These are phyloP conservation scores for Coenonympha arcania DNA, from an alignment of 2,888 invertebrate species.

Conservation along the genomic window DNA sequence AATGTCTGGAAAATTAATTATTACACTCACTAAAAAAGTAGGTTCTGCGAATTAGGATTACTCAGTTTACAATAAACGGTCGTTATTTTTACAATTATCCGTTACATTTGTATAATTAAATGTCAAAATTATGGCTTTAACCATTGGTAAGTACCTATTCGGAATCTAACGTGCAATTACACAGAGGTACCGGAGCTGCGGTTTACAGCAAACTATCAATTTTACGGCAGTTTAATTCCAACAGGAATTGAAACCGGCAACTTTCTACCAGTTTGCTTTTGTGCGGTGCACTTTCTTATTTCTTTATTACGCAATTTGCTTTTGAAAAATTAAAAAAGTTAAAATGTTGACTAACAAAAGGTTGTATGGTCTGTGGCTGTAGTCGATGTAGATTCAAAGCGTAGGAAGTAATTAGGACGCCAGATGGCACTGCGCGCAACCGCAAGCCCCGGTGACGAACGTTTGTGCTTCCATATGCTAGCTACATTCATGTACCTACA, in stretches of 20 bases:
- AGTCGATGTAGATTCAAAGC: constrained; percentile 49
- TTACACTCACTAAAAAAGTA: too few species aligned
- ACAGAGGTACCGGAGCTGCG: constrained; percentile 46
- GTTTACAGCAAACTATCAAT: constrained; percentile 55
- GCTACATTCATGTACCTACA: neutral
- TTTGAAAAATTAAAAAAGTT: constrained; percentile 40
- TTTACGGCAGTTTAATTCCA: constrained; percentile 56
- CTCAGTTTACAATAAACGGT: too few species aligned
- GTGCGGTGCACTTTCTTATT: constrained; percentile 65
- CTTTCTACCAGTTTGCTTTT: constrained; percentile 54
- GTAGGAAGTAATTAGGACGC: constrained; percentile 63
- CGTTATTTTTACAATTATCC: neutral
- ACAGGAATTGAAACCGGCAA: constrained; percentile 39
- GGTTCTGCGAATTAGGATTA: too few species aligned
- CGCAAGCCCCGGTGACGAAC: constrained; percentile 34
- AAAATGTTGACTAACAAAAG: constrained; percentile 53
- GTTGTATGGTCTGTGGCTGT: constrained; percentile 37
- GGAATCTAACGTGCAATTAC: constrained; percentile 28
- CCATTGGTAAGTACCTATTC: neutral
- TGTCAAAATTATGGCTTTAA: neutral
- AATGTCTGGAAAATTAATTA: too few species aligned
- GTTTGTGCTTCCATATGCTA: constrained; percentile 25
- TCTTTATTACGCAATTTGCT: constrained; percentile 53
- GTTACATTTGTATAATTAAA: neutral
- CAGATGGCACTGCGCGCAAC: constrained; percentile 56